Conservation (phyloP, 2,113 vertebrate genomes). For the Nettapus auritus region DNA sequence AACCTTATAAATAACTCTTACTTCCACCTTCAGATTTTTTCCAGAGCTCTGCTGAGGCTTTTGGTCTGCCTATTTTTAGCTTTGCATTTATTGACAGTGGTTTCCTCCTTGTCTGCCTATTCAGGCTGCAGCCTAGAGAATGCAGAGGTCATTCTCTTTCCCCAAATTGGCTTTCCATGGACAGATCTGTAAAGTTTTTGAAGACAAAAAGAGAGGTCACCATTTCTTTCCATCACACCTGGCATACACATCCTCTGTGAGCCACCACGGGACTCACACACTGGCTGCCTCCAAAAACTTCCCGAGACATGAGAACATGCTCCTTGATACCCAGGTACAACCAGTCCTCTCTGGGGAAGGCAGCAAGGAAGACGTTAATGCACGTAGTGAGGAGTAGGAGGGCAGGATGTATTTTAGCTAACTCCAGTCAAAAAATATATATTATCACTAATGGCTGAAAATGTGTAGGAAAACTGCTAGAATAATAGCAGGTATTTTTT, state of each 20-base stretch:
- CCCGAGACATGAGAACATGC: background rate
- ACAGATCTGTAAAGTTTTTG: background rate
- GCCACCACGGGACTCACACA: background rate
- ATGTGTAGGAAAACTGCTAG: background rate
- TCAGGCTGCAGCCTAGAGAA: conserved; percentile 18
- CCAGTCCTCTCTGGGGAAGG: background rate
- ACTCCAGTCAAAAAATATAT: background rate
- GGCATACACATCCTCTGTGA: background rate
- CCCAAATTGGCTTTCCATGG: background rate
- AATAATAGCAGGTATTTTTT: background rate
- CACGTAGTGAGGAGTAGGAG: background rate
- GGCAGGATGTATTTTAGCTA: background rate
- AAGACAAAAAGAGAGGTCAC: background rate
- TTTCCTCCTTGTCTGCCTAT: conserved; percentile 40
- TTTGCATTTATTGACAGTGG: conserved; percentile 52
- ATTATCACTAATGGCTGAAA: background rate
- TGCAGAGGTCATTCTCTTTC: background rate
- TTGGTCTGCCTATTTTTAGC: conserved; percentile 63
- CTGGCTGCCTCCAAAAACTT: background rate
- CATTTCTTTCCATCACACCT: background rate
- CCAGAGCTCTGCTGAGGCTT: conserved; percentile 23
- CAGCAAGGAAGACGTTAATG: background rate
- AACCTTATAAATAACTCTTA: conserved; percentile 58
- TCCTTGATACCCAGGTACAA: background rate
- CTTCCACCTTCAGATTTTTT: conserved; percentile 63